phyloP scores from a whole-genome alignment of 2,888 invertebrate species.

The Taenaris catops region DNA sequence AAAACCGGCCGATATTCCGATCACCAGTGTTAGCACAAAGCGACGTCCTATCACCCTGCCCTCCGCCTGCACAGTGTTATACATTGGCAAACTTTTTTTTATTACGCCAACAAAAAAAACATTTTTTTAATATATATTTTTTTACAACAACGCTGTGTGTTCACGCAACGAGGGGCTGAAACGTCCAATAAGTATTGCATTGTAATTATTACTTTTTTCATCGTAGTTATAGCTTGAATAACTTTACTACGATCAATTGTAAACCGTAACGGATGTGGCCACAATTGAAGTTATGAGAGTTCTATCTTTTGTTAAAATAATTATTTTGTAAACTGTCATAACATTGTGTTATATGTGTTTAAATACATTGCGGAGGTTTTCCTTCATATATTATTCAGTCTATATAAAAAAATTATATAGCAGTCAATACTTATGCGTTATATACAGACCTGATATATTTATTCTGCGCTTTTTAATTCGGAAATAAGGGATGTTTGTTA shows the following conservation, averaged over 20 bases:
- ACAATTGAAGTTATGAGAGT: conserved; percentile 29
- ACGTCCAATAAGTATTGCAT: conserved; percentile 12
- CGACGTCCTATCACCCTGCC: conserved; percentile 82
- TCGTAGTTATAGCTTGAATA: conserved; percentile 2
- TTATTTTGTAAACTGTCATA: conserved; percentile 23
- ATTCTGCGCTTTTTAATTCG: neutral
- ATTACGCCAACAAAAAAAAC: neutral
- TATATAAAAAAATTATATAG: neutral
- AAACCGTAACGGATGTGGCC: conserved; percentile 13
- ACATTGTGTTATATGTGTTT: conserved; percentile 3
- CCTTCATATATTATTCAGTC: neutral
- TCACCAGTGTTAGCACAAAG: conserved; percentile 84
- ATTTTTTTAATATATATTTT: conserved; percentile 12
- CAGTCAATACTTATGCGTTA: neutral
- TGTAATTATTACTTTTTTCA: conserved; percentile 15
- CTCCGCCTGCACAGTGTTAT: conserved; percentile 55
- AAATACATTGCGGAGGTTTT: conserved; percentile 3
- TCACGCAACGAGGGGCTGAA: conserved; percentile 28
- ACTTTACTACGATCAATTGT: conserved; percentile 8
- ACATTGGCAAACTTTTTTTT: conserved; percentile 23
- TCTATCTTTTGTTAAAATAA: conserved; percentile 26
- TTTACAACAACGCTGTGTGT: conserved; percentile 27
- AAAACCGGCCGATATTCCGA: conserved; percentile 88
- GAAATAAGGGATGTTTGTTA: too few relatives aligned
- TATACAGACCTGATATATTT: neutral